Evolutionary conservation across 2,797 vertebrate species (phyloP), one percentile per base, ranked within the genome.

Genomic region (Yasuhikotakia modesta): DNA sequence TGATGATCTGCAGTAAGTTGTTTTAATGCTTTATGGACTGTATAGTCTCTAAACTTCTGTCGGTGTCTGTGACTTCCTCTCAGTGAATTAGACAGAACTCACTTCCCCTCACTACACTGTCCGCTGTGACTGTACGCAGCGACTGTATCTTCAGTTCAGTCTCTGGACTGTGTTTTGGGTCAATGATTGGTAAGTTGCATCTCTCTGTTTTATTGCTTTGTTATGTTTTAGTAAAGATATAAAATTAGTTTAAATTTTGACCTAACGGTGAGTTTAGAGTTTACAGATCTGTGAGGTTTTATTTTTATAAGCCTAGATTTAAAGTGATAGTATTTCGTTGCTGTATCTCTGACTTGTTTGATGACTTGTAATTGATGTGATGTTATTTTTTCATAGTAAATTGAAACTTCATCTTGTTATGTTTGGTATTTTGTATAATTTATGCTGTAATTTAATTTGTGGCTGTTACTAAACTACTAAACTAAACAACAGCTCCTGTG

Each of bases 21-120:
- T n/a, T n/a, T n/a, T n/a, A n/a, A 12, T 27, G 16, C 16, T 35
- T 30, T 63, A 35, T n/a, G 27, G 30, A 8, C 30, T 13, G 1
- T 14, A 27, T 16, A 30, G 24, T 32, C 2, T 61, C 65, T 70
- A 39, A 76, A 80, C 81, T 77, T 83, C 45, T 61, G 76, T 79
- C 76, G 74, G 46, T 74, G 78, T 81, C 39, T 77, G 60, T 78
- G 22, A 84, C 83, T 82, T 78, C 80, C 81, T 79, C 78, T 79
- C 74, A 19, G 60, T 58, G 48, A 53, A 46, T 70, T 74, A 58
- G 60, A 8, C 27, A 10, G 30, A 65, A 58, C 52, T 81, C 57
- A 81, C 75, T 83, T 83, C 82, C 82, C 78, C 61, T n/a, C n/a
- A n/a, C 70, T 53, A 45, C 69, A 57, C 52, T 27, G 57, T 55